These are phyloP conservation scores for Graphium colonna DNA, from an alignment of 2,888 invertebrate species.

Conservation along the genomic window DNA sequence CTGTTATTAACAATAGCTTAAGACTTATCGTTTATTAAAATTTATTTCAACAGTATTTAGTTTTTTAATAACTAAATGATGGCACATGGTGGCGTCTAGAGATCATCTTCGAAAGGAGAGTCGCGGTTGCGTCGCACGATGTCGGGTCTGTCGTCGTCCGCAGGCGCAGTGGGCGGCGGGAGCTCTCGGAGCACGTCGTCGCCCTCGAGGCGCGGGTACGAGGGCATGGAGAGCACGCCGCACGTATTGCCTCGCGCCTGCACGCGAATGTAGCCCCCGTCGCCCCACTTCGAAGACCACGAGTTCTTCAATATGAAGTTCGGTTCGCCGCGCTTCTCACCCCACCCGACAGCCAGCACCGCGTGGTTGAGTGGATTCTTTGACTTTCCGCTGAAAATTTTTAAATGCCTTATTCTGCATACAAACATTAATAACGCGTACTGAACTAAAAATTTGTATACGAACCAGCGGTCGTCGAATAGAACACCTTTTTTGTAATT, in stretches of 20 bases:
- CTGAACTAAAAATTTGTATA: no score
- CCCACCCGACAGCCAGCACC: slow-evolving; percentile 65
- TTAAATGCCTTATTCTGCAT: not conserved
- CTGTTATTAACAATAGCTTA: no score
- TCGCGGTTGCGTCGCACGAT: slow-evolving; percentile 1
- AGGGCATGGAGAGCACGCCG: slow-evolving; percentile 54
- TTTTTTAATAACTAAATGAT: not conserved
- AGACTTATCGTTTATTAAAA: no score
- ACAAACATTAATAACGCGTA: not conserved
- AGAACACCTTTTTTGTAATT: slow-evolving; percentile 52
- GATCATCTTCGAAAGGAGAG: not conserved
- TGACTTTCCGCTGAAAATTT: slow-evolving; percentile 39
- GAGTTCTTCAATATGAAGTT: slow-evolving; percentile 67
- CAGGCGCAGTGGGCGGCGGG: not conserved
- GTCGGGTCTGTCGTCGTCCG: not conserved
- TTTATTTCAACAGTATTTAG: no score
- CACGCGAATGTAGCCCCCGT: slow-evolving; percentile 53
- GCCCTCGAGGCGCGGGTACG: slow-evolving; percentile 49
- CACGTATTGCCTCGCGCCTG: slow-evolving; percentile 58
- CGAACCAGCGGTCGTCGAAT: slow-evolving; percentile 57
- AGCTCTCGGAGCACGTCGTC: slow-evolving; percentile 39
- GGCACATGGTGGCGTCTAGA: not conserved
- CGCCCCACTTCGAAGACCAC: slow-evolving; percentile 56
- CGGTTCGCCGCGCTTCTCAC: slow-evolving; percentile 43
- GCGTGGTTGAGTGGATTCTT: slow-evolving; percentile 48